Conservation (phyloP, 2,113 vertebrate genomes). For the Alethe castanea region DNA sequence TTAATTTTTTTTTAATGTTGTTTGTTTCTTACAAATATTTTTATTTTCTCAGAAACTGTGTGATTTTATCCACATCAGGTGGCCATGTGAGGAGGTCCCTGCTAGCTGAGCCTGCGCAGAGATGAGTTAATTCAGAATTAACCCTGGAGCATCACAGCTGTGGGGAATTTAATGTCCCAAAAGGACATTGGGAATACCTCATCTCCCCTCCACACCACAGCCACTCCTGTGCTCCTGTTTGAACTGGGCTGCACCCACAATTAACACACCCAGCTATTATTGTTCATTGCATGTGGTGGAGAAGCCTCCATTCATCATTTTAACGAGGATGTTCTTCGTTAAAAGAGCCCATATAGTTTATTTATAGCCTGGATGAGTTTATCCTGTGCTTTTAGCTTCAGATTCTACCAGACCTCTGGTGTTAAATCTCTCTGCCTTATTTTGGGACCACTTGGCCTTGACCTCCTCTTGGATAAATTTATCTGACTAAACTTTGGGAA, state of each 20-base stretch:
- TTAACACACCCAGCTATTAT: neutral
- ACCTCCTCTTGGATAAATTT: neutral
- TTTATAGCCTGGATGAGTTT: neutral
- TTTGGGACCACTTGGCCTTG: neutral
- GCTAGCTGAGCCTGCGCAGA: neutral
- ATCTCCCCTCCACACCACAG: neutral
- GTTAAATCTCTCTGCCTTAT: neutral
- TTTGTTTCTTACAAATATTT: neutral
- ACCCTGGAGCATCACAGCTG: neutral
- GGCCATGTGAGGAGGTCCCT: neutral
- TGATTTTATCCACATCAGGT: neutral
- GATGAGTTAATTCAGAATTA: neutral
- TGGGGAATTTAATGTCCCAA: neutral
- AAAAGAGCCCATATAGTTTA: neutral
- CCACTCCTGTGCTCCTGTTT: neutral
- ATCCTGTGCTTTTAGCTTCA: neutral
- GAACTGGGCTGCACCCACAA: neutral
- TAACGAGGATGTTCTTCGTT: neutral
- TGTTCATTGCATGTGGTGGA: neutral
- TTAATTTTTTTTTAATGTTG: neutral
- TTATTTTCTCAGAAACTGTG: neutral
- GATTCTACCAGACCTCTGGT: neutral
- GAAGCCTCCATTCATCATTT: neutral
- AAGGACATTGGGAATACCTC: accelerated
- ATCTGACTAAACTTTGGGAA: neutral